These are phyloP conservation scores for Bagarius yarrelli DNA, from an alignment of 2,113 vertebrate genomes.

Conservation along the genomic window DNA sequence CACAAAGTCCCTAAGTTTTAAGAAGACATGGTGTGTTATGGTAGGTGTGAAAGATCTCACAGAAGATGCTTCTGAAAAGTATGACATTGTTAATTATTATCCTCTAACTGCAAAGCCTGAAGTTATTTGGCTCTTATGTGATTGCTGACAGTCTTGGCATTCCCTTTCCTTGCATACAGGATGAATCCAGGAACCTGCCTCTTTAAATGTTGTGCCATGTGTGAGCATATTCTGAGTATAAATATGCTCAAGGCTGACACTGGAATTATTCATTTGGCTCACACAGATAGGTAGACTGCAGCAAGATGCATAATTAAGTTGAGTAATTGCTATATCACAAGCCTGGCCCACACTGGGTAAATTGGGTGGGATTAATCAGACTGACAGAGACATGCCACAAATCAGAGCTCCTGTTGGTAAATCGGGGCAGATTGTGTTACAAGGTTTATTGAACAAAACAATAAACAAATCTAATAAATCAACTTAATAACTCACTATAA, in stretches of 20 bases:
- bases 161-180: background rate
- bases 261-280: constrained; percentile 21
- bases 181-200: background rate
- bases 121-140: background rate
- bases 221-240: background rate
- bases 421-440: constrained; percentile 22
- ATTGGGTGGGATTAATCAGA: constrained; percentile 39
- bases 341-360: constrained; percentile 30
- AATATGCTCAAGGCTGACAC: background rate
- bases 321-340: constrained; percentile 22
- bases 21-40: too few relatives aligned
- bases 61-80: too few relatives aligned
- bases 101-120: background rate
- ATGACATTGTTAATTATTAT: background rate
- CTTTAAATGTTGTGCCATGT: background rate
- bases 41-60: too few relatives aligned
- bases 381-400: constrained; percentile 17
- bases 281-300: constrained; percentile 4
- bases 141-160: background rate
- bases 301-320: constrained; percentile 24
- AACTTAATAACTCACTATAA: constrained; percentile 1
- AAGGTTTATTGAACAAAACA: background rate
- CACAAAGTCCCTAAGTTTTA: too few relatives aligned
- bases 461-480: constrained; percentile 25
- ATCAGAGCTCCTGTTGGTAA: constrained; percentile 7